A percentile compares a stretch with the other conserved stretches of the same genome.
Evolutionary conservation across 2,888 invertebrate species (phyloP).

Genomic region (Heliconius cydno): DNA sequence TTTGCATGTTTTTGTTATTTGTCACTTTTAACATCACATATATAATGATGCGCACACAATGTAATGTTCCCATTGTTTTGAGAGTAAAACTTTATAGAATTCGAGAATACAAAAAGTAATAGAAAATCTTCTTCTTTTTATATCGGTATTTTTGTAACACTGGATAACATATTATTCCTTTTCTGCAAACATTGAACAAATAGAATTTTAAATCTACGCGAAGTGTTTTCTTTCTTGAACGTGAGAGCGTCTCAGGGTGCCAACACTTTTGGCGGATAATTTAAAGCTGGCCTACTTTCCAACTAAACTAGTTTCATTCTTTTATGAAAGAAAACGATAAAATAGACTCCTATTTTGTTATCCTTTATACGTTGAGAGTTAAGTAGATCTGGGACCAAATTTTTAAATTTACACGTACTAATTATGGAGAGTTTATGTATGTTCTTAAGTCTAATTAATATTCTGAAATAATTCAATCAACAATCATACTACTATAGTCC

Average conservation of each 20-base stretch:
- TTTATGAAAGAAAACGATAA: neutral
- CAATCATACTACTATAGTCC: neutral
- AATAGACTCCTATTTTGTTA: too few relatives aligned
- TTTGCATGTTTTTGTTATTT: constrained; percentile 11
- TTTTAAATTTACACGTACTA: neutral
- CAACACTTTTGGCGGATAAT: constrained; percentile 6
- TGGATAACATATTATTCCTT: constrained; percentile 2
- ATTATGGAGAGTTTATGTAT: neutral
- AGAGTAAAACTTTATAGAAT: too few relatives aligned
- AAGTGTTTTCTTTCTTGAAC: constrained; percentile 8
- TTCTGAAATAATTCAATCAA: neutral
- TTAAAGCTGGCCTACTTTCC: neutral
- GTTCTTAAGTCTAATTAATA: neutral
- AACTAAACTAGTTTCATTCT: neutral
- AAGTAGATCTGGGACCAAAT: neutral
- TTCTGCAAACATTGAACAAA: constrained; percentile 11
- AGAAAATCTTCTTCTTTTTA: too few relatives aligned
- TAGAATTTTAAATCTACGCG: constrained; percentile 17
- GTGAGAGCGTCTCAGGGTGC: constrained; percentile 3
- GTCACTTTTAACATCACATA: neutral
- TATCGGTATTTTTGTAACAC: neutral
- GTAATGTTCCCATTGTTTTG: neutral
- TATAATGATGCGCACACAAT: neutral
- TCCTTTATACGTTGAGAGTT: too few relatives aligned
- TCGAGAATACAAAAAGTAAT: too few relatives aligned